Base-by-base conservation (phyloP, 2,113 vertebrate genomes). In the Paratilapia polleni region DNA sequence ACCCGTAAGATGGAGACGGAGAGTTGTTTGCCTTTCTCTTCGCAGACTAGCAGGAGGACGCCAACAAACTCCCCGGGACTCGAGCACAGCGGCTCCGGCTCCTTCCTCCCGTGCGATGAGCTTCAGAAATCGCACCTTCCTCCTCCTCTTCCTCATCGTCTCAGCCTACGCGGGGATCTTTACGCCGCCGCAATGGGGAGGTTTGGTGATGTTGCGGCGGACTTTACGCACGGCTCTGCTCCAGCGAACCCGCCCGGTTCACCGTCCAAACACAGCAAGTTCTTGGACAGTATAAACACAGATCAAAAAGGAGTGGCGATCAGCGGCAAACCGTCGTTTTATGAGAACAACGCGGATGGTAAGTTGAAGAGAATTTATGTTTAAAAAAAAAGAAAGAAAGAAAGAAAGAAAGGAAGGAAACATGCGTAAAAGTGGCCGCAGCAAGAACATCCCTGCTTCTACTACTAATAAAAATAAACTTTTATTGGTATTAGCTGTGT, bases 1-100 rank as follows among this genome's bases (percentile, higher is more conserved):
- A 92, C 41, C 80, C 80, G 61, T 87, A 83, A 91, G 88, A 97
- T 97, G 97, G 96, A 97, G 93, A 93, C 95, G 24, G 96, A 96
- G 83, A 94, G 85, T 87, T 96, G 97, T 92, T 90, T 96, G 95
- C 88, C 96, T 79, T 97, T 97, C 80, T 91, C 92, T 77, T 89
- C 96, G 60, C 96, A 95, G 86, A 90, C 87, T 64, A 94, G 91
- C 85, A 91, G 95, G 86, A 93, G 92, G 77, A 95, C 94, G 38
- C 94, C 95, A 19, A 92, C 91, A 4, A 91, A 85, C 74, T 93
- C 94, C 8, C 93, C 95, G 8, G 88, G 90, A 24, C 75, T 96
- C 88, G 96, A 96, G 75, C 95, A 93, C 87, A 77, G 87, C 43
- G 77, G 92, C 63, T 78, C 92, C 68, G 92, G 95, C 26, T 91